Evolutionary conservation across 30 jellyfish, hydroid and myxozoan species (phyloP).

Genomic region (Rhopilema esculentum): DNA sequence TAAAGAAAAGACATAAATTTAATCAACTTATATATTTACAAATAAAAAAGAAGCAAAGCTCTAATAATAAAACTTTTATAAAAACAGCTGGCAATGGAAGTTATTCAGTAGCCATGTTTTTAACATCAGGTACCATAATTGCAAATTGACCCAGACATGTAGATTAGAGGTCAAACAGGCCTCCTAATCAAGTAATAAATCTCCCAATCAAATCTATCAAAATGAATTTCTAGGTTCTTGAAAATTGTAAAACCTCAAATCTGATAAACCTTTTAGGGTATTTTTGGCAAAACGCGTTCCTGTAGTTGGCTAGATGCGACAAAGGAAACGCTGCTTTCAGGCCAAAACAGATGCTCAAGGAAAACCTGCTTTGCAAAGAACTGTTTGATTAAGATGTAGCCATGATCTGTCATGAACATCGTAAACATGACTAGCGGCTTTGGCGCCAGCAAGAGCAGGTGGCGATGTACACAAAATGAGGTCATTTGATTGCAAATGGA

Average conservation of each 20-base stretch:
- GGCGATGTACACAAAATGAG: too few relatives aligned
- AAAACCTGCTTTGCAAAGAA: not conserved
- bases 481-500: too few relatives aligned
- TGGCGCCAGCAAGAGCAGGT: not conserved
- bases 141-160: not conserved
- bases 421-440: not conserved
- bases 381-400: not conserved
- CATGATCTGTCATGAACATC: not conserved
- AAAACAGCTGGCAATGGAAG: too few relatives aligned
- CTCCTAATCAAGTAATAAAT: not conserved
- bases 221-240: not conserved
- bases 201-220: not conserved
- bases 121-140: not conserved
- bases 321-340: not conserved
- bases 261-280: not conserved
- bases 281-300: not conserved
- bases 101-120: not conserved
- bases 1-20: too few relatives aligned
- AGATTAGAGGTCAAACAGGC: not conserved
- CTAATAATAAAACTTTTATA: too few relatives aligned
- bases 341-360: not conserved
- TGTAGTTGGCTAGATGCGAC: not conserved
- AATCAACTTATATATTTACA: too few relatives aligned
- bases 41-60: too few relatives aligned
- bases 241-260: not conserved